Base-by-base conservation (phyloP, 1,140 invertebrate species). In the Drosophila insularis region DNA sequence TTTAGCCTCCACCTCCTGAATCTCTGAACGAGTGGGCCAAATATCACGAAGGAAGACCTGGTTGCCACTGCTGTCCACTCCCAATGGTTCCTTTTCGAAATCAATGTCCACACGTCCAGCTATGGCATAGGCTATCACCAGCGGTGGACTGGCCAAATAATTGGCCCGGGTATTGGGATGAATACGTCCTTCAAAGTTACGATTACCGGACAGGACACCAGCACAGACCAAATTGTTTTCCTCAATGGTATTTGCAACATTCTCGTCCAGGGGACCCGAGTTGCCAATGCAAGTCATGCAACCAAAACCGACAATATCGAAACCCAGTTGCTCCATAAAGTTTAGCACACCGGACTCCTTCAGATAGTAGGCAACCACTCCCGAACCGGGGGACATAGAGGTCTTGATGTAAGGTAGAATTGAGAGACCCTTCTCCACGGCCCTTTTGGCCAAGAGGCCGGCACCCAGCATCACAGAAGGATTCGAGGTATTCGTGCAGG, bases 211-310 rank as follows among this genome's bases (percentile, higher is more conserved):
- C 0, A 99, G 92, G 1, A 99, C 97, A 17, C 98, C 98, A 89
- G 96, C 97, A 81, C 97, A 98, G 1, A 99, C 97, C 8, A 99
- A 93, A 89, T 98, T 97, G 90, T 97, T 97, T 94, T 98, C 96
- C 92, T 99, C 98, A 79, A 99, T 99, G 1, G 97, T 97, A 84
- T 98, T 96, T 0, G 95, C 95, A 21, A 99, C 96, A 71, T 96
- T 94, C 68, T 99, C 98, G 62, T 97, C 96, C 6, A 99, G 94
- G 0, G 98, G 98, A 10, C 98, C 98, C 56, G 96, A 97, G 92
- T 99, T 99, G 7, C 99, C 99, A 75, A 99, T 99, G 92, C 98
- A 99, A 0, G 98, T 99, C 98, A 99, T 99, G 92, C 98, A 99
- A 1, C 98, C 96, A 90, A 98, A 99, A n/a, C 98, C 98, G 35